Conservation (phyloP, 1,140 invertebrate species). For the Latrodectus geometricus region DNA sequence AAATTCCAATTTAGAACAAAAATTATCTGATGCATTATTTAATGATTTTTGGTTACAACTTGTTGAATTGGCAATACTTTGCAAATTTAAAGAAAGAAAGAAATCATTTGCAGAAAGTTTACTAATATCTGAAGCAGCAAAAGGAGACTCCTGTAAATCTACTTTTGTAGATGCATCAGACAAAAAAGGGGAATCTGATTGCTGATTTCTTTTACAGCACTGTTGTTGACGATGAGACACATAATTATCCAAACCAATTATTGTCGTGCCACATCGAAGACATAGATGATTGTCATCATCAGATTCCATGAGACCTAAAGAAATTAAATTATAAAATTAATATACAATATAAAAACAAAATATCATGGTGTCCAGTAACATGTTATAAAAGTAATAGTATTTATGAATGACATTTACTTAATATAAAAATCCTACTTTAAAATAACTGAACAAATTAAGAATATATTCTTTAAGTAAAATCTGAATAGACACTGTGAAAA, state of each 20-base stretch:
- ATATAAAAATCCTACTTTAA: too few species aligned
- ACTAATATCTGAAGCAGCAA: slow-evolving; percentile 67
- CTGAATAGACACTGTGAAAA: too few species aligned
- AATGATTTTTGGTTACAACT: slow-evolving; percentile 30
- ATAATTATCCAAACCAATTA: slow-evolving; percentile 84
- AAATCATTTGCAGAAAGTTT: slow-evolving; percentile 67
- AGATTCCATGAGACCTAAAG: slow-evolving; percentile 66
- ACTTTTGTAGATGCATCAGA: slow-evolving; percentile 57
- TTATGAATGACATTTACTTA: too few species aligned
- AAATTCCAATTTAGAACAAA: slow-evolving; percentile 67
- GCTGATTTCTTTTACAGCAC: slow-evolving; percentile 68
- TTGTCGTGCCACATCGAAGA: slow-evolving; percentile 84
- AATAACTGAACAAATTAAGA: too few species aligned
- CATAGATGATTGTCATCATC: slow-evolving; percentile 86
- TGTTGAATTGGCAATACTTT: slow-evolving; percentile 76
- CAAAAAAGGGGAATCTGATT: slow-evolving; percentile 12
- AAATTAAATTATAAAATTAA: background rate
- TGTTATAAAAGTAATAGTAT: too few species aligned
- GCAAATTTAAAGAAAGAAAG: slow-evolving; percentile 85
- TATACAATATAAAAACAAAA: too few species aligned
- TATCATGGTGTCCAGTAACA: too few species aligned
- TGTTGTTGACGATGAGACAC: slow-evolving; percentile 81
- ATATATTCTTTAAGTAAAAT: too few species aligned
- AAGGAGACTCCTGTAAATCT: slow-evolving; percentile 65
- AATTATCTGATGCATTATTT: slow-evolving; percentile 65